Evolutionary conservation across 2,888 invertebrate genomes (phyloP), one percentile per base, ranked within the genome.

Genomic region (Eupithecia exiguata): DNA sequence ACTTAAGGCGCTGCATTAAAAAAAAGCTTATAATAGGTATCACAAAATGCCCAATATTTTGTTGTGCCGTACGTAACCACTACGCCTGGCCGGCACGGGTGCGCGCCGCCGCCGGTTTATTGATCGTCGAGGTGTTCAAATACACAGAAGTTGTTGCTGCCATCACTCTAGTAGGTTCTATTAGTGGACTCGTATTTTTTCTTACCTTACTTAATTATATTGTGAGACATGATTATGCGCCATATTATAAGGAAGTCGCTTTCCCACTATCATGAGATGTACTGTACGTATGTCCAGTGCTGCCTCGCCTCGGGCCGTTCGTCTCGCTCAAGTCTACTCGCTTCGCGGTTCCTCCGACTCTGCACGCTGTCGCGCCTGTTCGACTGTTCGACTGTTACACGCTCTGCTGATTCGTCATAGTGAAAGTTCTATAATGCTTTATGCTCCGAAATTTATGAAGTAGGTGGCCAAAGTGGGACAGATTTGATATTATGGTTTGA

Each of bases 391-490:
- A 79, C 80, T 74, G 85, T 86, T 86, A 85, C 84, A 77, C 82
- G 87, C 87, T 87, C 86, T 81, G 86, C 77, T 85, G 86, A 79
- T 68, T 82, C 75, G 80, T 67, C 76, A 71, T 71, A 87, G 87
- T 87, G 87, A 87, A 87, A 87, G 87, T 87, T 78, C 83, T 79
- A 72, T 79, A 76, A 83, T 77, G 75, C 77, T 82, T 84, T 84
- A 81, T 82, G 81, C 81, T 81, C 73, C 72, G 72, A 78, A 80
- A 80, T 81, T 73, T 75, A 68, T 40, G 16, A 76, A 78, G 76
- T 77, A 70, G 75, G 71, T 46, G 12, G 18, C 25, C 69, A 62
- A 80, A 80, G 69, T 80, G 25, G 78, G 69, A 6, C 78, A 71
- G 68, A 40, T 75, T 75, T 69, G 63, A 67, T 40, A 72, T 71